Base-by-base conservation (phyloP, 2,113 vertebrate genomes). In the Clarias macrocephalus region DNA sequence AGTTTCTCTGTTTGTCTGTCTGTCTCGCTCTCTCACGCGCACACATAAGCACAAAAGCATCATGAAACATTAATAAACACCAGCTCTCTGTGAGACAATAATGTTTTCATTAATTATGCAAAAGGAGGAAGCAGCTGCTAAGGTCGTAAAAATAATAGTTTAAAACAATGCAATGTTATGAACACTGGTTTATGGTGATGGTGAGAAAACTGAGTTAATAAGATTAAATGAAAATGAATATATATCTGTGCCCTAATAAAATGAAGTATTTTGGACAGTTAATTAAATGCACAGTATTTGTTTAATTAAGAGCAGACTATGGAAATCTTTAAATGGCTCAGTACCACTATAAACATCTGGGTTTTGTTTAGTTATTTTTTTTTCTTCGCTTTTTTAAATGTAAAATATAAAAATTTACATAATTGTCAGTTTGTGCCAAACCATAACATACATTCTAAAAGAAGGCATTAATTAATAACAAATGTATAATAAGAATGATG, bases 41-140 rank as follows among this genome's bases (percentile, higher is more conserved):
- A 79, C 15, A 79, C 19, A 73, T 10, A 73, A 33, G 48, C 30
- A 33, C 9, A 80, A 91, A 91, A 90, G 84, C 33, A 86, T 18
- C 63, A 94, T 95, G 52, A 95, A 94, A 93, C 92, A 94, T 94
- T 93, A 89, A 95, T 95, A 91, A 89, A 89, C 92, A 93, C 91
- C 89, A 87, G 80, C 93, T 90, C 85, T 89, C 92, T 90, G 76
- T 88, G 88, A 91, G 92, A 88, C 79, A 93, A 92, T 91, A 94
- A 93, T 89, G 90, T 88, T 83, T 82, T 88, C 85, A 92, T 95
- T 91, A 92, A 94, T 94, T 93, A 95, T 95, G 93, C 88, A 95
- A 90, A 48, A 77, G 62, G 30, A 90, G 88, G 62, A 88, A 54
- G 89, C 92, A 91, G 91, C 88, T 93, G 92, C 88, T 93, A 91